phyloP scores from a whole-genome alignment of 2,113 vertebrate genomes.

The Himantopus leucocephalus region DNA sequence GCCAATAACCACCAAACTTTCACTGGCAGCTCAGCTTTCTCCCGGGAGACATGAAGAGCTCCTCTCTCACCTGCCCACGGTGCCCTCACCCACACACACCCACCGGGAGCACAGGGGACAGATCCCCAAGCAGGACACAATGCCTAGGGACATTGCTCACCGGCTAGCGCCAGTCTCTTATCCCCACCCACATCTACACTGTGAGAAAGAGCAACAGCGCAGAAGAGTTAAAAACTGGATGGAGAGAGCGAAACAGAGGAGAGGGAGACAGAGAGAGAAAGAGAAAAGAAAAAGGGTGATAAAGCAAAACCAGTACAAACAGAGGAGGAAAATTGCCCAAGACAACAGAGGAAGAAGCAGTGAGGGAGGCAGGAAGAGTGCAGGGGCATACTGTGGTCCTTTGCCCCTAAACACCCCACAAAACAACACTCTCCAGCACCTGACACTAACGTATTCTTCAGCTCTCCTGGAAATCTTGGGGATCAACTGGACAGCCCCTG shows the following conservation, averaged over 20 bases:
- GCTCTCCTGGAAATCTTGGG: background rate
- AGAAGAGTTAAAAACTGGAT: background rate
- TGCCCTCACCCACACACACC: background rate
- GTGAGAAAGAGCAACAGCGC: background rate
- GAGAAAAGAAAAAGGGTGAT: background rate
- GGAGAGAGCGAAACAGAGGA: background rate
- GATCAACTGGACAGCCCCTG: background rate
- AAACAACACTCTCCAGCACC: background rate
- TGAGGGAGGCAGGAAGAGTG: background rate
- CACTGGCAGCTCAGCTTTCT: slow-evolving; percentile 52
- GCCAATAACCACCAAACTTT: slow-evolving; percentile 75
- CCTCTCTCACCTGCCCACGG: background rate
- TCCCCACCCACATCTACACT: background rate
- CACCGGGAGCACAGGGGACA: background rate
- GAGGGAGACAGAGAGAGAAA: background rate
- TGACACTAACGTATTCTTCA: background rate
- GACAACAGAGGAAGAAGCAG: background rate
- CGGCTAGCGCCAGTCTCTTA: background rate
- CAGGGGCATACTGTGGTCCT: background rate
- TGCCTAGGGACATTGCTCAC: background rate
- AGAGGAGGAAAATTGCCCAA: background rate
- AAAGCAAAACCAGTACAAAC: background rate
- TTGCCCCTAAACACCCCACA: background rate
- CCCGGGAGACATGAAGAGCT: background rate
- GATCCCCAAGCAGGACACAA: background rate